Evolutionary conservation across 1,140 invertebrate species (phyloP).

Genomic region (Acromyrmex charruanus): DNA sequence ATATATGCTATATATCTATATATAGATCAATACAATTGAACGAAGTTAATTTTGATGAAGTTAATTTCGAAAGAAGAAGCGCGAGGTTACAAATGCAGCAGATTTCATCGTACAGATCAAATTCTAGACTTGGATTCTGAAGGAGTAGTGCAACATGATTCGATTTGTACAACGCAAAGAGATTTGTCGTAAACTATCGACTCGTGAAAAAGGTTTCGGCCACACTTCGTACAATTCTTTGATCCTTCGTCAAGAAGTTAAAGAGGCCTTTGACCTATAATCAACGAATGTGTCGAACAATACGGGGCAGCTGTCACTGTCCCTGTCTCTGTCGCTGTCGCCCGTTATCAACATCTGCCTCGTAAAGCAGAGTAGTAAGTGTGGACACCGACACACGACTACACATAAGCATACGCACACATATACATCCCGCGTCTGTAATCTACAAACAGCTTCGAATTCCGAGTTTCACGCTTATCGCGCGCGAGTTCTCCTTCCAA

Average conservation of each 20-base stretch:
- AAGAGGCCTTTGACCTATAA: slow-evolving; percentile 79
- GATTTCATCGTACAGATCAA: background rate
- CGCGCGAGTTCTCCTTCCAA: slow-evolving; percentile 72
- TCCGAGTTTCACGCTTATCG: slow-evolving; percentile 68
- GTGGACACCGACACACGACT: slow-evolving; percentile 29
- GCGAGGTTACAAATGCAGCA: background rate
- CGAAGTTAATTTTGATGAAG: background rate
- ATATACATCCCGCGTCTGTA: slow-evolving; percentile 49
- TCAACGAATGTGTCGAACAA: slow-evolving; percentile 77
- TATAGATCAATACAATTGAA: background rate
- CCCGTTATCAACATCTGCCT: slow-evolving; percentile 81
- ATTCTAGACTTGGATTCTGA: slow-evolving; percentile 6
- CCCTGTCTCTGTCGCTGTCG: slow-evolving; percentile 72
- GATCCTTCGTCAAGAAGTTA: slow-evolving; percentile 69
- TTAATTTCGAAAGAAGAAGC: background rate
- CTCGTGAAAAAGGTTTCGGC: slow-evolving; percentile 33
- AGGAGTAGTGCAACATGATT: background rate
- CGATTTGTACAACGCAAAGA: background rate
- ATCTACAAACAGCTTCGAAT: slow-evolving; percentile 77
- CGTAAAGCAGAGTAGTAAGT: slow-evolving; percentile 71
- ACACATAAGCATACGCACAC: background rate
- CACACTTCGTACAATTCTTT: slow-evolving; percentile 64
- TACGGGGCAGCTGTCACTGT: slow-evolving; percentile 79
- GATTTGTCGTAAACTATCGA: background rate
- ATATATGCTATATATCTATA: background rate